Percentiles rank a stretch among this genome's conserved stretches.
Evolutionary conservation across 2,797 vertebrate genomes (phyloP).

Genomic region (Macroramphosus scolopax): DNA sequence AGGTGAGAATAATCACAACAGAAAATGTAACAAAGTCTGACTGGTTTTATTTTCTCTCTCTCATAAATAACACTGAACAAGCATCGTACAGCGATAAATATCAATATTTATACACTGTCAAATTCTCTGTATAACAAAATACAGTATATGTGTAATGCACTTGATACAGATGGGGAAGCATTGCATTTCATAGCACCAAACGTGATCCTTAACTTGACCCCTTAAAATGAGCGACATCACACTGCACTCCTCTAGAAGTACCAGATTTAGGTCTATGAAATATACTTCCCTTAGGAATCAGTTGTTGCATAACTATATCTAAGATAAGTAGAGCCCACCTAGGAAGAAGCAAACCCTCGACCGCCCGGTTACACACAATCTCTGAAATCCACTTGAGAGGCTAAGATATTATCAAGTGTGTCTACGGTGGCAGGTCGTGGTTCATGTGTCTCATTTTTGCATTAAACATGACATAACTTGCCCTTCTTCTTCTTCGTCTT

Average conservation of each 20-base stretch:
- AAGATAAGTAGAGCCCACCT: slow-evolving; percentile 64
- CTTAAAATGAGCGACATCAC: slow-evolving; percentile 7
- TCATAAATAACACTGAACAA: slow-evolving; percentile 85
- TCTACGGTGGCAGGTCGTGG: slow-evolving; percentile 18
- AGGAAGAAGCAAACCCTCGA: slow-evolving; percentile 58
- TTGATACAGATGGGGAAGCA: slow-evolving; percentile 76
- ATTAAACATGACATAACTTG: slow-evolving; percentile 32
- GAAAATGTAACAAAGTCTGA: slow-evolving; percentile 58
- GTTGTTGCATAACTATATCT: slow-evolving; percentile 80
- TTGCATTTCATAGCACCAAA: slow-evolving; percentile 69
- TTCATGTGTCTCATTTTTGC: slow-evolving; percentile 40
- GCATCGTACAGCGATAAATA: slow-evolving; percentile 81
- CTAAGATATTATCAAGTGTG: slow-evolving; percentile 27
- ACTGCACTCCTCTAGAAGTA: slow-evolving; percentile 20
- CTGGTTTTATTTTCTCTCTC: slow-evolving; percentile 72
- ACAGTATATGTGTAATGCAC: slow-evolving; percentile 84
- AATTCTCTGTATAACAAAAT: slow-evolving; percentile 83
- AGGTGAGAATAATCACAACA: neutral
- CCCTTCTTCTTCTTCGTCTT: too few relatives aligned
- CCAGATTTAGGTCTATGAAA: slow-evolving; percentile 55
- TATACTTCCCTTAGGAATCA: slow-evolving; percentile 69
- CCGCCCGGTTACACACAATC: slow-evolving; percentile 18
- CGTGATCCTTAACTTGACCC: slow-evolving; percentile 37
- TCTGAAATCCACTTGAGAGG: slow-evolving; percentile 35
- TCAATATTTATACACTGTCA: slow-evolving; percentile 79